Conservation (phyloP, 1,140 invertebrate species). For the Zaprionus vittiger region DNA sequence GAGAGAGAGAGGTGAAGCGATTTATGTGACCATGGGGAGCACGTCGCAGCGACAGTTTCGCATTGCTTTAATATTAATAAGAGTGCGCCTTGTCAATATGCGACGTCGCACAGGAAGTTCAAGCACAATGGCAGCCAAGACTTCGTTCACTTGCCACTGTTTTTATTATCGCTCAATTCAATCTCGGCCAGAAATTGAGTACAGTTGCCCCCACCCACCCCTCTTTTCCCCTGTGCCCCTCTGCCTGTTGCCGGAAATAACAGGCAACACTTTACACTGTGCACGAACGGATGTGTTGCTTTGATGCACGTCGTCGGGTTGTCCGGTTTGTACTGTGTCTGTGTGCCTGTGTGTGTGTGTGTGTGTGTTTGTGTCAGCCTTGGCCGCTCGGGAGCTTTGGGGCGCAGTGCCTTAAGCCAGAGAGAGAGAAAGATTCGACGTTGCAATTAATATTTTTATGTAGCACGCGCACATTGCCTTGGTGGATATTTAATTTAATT, state of each 20-base stretch:
- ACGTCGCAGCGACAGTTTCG: conserved; percentile 46
- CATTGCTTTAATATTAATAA: conserved; percentile 79
- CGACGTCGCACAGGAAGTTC: conserved; percentile 64
- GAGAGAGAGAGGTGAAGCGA: conserved; percentile 31
- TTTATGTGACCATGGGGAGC: conserved; percentile 71
- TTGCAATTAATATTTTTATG: conserved; percentile 77
- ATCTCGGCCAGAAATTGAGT: conserved; percentile 47
- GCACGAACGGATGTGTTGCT: conserved; percentile 55
- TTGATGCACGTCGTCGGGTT: conserved; percentile 34
- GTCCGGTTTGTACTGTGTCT: conserved; percentile 5
- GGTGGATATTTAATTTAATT: conserved; percentile 75
- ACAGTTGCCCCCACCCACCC: background rate
- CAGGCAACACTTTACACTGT: conserved; percentile 61
- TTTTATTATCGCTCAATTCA: conserved; percentile 74
- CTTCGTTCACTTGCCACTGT: conserved; percentile 28
- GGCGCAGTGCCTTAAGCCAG: conserved; percentile 44
- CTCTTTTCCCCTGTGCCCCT: background rate
- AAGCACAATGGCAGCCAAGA: conserved; percentile 22
- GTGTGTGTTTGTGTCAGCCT: conserved; percentile 25
- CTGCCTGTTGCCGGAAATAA: conserved; percentile 56
- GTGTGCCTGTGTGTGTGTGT: conserved; percentile 10
- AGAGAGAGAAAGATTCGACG: conserved; percentile 42
- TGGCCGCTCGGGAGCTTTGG: background rate
- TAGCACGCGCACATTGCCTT: conserved; percentile 15
- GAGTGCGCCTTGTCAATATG: conserved; percentile 69